Percentiles rank a stretch among this genome's conserved stretches.
phyloP scores from a whole-genome alignment of 2,797 vertebrate genomes.

The Tragelaphus eurycerus region DNA sequence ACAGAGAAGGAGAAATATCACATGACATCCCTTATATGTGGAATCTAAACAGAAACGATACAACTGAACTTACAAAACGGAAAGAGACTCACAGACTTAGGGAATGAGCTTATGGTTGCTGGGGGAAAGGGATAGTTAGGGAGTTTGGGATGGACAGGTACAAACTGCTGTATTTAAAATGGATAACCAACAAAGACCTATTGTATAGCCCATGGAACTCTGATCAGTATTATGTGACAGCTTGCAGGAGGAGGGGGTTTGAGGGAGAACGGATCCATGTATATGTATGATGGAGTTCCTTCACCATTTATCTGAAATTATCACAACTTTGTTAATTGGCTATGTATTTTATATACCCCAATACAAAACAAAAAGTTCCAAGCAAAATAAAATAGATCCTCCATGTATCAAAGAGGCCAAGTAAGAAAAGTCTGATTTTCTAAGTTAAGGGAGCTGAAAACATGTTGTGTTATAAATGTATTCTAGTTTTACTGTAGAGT shows the following conservation, averaged over 20 bases:
- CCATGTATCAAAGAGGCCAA: neutral
- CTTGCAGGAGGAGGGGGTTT: rapidly evolving
- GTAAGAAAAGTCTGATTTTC: neutral
- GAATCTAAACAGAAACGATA: neutral
- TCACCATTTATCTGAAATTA: neutral
- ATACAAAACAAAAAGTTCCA: neutral
- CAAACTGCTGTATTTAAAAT: neutral
- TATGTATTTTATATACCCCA: neutral
- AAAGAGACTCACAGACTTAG: neutral
- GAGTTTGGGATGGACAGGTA: neutral
- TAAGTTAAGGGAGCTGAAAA: neutral
- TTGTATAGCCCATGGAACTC: neutral
- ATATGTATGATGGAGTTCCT: neutral
- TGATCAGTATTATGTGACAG: neutral
- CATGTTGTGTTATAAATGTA: neutral
- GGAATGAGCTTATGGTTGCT: neutral
- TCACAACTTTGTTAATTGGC: neutral
- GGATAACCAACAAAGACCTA: neutral
- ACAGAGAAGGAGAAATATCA: neutral
- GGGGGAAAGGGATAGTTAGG: neutral
- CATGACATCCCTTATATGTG: neutral
- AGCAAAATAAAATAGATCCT: neutral
- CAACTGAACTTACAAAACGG: neutral
- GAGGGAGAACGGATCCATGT: neutral
- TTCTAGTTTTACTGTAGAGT: neutral